Percentiles rank a stretch among this genome's conserved stretches.
These are phyloP conservation scores for Trachemys scripta DNA, from an alignment of 2,113 vertebrate species.

Conservation along the genomic window DNA sequence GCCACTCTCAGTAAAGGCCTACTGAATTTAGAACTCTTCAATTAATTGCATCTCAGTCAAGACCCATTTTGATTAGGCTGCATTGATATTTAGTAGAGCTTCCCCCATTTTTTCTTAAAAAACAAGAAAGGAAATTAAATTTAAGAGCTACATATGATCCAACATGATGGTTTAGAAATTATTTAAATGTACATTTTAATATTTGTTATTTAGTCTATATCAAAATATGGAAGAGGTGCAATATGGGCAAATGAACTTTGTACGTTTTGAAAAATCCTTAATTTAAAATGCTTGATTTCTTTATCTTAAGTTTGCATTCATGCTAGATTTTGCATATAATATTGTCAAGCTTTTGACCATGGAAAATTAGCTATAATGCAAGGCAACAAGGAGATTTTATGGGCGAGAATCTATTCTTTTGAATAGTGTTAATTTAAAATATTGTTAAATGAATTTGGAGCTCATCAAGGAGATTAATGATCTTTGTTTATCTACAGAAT, in stretches of 20 bases:
- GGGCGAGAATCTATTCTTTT: not conserved
- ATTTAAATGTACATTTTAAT: rapidly evolving
- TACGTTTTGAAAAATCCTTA: not conserved
- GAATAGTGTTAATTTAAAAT: not conserved
- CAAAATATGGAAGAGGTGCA: not conserved
- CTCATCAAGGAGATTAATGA: not conserved
- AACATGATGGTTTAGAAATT: rapidly evolving
- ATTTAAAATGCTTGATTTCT: not conserved
- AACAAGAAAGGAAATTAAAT: rapidly evolving
- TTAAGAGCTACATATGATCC: rapidly evolving
- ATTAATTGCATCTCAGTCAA: not conserved
- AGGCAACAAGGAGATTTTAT: not conserved
- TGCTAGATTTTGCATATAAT: not conserved
- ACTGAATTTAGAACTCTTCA: not conserved
- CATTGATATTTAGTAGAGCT: not conserved
- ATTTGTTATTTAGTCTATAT: rapidly evolving
- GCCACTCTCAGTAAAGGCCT: not conserved
- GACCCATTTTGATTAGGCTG: not conserved
- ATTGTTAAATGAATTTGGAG: not conserved
- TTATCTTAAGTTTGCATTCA: not conserved
- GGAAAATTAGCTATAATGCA: not conserved
- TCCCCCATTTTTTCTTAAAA: not conserved
- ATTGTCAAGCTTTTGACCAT: not conserved
- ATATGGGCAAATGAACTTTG: rapidly evolving
- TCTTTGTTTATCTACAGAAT: not conserved